Percentiles rank a stretch among this genome's conserved stretches.
phyloP scores from a whole-genome alignment of 2,113 vertebrate species.

The Alethe diademata region DNA sequence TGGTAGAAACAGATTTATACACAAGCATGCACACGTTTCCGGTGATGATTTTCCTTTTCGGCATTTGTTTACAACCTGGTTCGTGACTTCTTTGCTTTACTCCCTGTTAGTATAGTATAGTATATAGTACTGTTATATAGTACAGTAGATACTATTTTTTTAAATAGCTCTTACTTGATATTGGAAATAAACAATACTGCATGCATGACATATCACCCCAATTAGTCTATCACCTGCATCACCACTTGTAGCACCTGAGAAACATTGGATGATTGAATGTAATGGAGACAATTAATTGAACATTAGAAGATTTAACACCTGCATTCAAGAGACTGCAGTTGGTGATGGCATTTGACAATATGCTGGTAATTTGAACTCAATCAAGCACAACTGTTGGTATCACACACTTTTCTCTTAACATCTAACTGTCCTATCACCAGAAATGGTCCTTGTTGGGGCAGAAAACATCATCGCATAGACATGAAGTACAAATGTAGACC shows the following conservation, averaged over 20 bases:
- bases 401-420: background rate
- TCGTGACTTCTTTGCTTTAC: background rate
- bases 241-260: background rate
- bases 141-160: background rate
- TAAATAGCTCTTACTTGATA: background rate
- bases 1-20: background rate
- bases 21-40: fast-evolving
- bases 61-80: background rate
- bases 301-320: background rate
- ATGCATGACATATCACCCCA: background rate
- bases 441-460: background rate
- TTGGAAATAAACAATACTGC: background rate
- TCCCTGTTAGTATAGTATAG: background rate
- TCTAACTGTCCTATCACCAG: background rate
- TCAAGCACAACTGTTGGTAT: background rate
- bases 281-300: background rate
- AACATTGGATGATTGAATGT: background rate
- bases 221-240: background rate
- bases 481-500: background rate
- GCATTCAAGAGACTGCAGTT: background rate
- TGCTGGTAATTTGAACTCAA: background rate
- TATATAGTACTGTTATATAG: background rate
- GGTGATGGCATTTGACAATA: background rate
- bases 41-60: background rate
- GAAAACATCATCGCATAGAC: background rate